Percentiles rank a stretch among this genome's conserved stretches.
These are phyloP conservation scores for Oedothorax gibbosus DNA, from an alignment of 1,140 invertebrate genomes.

Conservation along the genomic window DNA sequence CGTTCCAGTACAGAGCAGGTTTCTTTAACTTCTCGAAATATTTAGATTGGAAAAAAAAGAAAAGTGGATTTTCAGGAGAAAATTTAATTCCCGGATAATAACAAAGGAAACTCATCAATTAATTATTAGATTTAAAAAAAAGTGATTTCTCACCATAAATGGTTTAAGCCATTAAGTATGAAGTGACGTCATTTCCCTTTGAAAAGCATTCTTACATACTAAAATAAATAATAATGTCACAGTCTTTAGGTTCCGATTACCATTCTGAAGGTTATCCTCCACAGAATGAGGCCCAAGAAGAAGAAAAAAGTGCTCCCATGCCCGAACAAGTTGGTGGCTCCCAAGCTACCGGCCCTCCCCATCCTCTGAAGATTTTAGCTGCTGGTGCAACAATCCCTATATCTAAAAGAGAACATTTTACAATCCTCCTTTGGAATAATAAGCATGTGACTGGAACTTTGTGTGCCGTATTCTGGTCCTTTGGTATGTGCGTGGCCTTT, in stretches of 20 bases:
- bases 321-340: slow-evolving; percentile 19
- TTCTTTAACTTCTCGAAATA: too few relatives aligned
- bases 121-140: too few relatives aligned
- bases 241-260: slow-evolving; percentile 12
- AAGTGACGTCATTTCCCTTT: background rate
- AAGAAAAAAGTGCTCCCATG: background rate
- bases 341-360: slow-evolving; percentile 12
- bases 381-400: slow-evolving; percentile 27
- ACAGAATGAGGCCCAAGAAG: slow-evolving; percentile 1
- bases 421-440: slow-evolving; percentile 68
- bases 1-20: too few relatives aligned
- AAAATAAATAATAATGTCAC: slow-evolving; percentile 28
- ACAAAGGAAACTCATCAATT: too few relatives aligned
- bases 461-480: slow-evolving; percentile 71
- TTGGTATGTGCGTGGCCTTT: slow-evolving; percentile 72
- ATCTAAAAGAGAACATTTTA: slow-evolving; percentile 65
- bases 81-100: too few relatives aligned
- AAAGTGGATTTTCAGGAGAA: too few relatives aligned
- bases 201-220: background rate
- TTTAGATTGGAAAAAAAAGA: too few relatives aligned
- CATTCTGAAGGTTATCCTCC: slow-evolving; percentile 13
- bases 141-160: too few relatives aligned
- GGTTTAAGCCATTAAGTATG: background rate
- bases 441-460: slow-evolving; percentile 69
- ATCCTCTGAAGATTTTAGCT: slow-evolving; percentile 23